Evolutionary conservation across 2,888 invertebrate species (phyloP), one percentile per base, ranked within the genome.

Genomic region (Augiades crinisus): DNA sequence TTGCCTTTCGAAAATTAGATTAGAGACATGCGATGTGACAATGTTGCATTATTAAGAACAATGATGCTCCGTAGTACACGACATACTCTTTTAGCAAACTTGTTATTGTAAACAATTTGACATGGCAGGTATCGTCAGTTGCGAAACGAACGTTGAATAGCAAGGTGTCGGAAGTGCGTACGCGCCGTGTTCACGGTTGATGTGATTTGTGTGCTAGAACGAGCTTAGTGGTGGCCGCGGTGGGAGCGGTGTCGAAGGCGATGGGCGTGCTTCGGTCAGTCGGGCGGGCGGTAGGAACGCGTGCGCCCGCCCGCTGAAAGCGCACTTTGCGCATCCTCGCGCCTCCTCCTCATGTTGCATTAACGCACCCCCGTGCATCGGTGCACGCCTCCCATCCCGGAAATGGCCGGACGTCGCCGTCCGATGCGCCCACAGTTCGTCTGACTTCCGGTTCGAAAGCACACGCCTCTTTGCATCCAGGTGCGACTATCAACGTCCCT

Each of bases 201-300:
- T 46, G 19, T 19, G 30, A 47, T 37, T 30, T 5, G 44, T 33
- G 22, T 30, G 21, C 36, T 44, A 16, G 22, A 22, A 34, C 16
- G 47, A 7, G 33, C 16, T 19, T 14, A 33, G 49, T 40, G 40
- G 44, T 53, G 17, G 36, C 24, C 30, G 36, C 45, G 27, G 22
- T 31, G 31, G 33, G 40, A 30, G 38, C 44, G 27, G 36, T 30
- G 44, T 19, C 12, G 50, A 30, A 38, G 47, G 51, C 56, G 53
- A 58, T 60, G 58, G 59, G 59, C 59, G 59, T 57, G 61, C 59
- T 58, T 57, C 47, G 61, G 60, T 55, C 66, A 69, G 72, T 64
- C 69, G 75, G 77, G 80, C 78, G 75, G 77, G 77, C 68, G 71
- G 70, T 57, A 47, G 67, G 55, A 55, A 55, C 58, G 63, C 61